Base-by-base conservation (phyloP, 2,888 invertebrate genomes). In the Leistus spinibarbis region DNA sequence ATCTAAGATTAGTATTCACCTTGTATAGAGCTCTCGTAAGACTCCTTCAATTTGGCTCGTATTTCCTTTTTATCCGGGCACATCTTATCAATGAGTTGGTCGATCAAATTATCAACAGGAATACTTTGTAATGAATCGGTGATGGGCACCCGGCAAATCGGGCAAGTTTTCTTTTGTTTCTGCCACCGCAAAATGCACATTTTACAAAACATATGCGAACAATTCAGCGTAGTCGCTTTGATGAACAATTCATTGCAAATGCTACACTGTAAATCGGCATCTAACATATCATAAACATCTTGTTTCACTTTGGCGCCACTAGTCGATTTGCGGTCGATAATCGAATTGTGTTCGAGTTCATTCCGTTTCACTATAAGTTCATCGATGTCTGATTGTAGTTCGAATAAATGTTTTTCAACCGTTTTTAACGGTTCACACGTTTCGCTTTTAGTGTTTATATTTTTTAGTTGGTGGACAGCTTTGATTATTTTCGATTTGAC, bases 161-260 rank as follows among this genome's bases (percentile, higher is more conserved):
- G 94, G 81, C 95, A 95, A 20, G 90, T 90, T 19, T 85, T 89
- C 80, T 91, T 91, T 80, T 90, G 91, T 78, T 88, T 90, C 80
- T 88, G 89, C 94, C 95, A 95, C 79, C 86, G 85, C 0, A 86
- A 84, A 76, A 94, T 92, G 80, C 95, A 94, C 79, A 89, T 87
- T 76, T 88, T 87, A 82, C 95, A 95, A 82, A 92, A 94, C 0
- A 92, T 91, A 80, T 95, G 95, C 0, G 91, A 90, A 82, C 95
- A 95, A 82, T 89, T 90, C 13, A 94, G 85, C 0, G 92, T 91
- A 2, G 89, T 90, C 0, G 94, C 90, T 82, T 88, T 86, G 0
- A 94, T 88, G 82, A 93, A 93, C 7, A 94, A 85, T 83, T 94
- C 94, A 20, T 90, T 90, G 81, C 94, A 94, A 71, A 95, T 91